phyloP scores from a whole-genome alignment of 2,797 vertebrate genomes.

The Falco novaeseelandiae region DNA sequence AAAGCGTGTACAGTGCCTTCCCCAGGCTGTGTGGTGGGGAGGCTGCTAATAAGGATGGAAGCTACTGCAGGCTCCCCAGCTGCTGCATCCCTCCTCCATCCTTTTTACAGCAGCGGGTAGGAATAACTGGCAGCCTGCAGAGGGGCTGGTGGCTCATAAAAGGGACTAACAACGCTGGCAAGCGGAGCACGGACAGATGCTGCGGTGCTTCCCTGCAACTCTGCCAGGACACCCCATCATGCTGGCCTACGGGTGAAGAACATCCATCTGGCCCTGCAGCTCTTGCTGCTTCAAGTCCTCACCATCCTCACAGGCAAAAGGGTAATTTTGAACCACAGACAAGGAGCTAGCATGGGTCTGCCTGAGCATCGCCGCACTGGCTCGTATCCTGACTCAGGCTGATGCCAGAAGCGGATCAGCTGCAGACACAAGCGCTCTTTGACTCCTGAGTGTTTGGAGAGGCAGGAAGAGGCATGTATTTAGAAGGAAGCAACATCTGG shows the following conservation, averaged over 20 bases:
- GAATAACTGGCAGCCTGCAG: not conserved
- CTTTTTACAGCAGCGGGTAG: not conserved
- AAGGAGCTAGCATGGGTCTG: fast-evolving
- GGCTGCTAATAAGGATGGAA: constrained; percentile 23
- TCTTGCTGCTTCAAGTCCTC: not conserved
- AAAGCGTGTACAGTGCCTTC: not conserved
- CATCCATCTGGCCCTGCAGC: constrained; percentile 19
- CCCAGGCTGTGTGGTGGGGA: constrained; percentile 15
- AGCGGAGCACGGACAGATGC: not conserved
- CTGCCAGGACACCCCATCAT: constrained; percentile 32
- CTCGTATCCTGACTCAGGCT: not conserved
- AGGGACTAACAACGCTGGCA: constrained; percentile 1
- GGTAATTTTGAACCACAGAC: not conserved
- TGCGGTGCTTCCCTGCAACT: not conserved
- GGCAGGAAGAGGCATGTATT: not conserved
- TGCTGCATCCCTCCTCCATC: constrained; percentile 30
- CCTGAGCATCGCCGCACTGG: fast-evolving
- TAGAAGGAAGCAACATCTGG: constrained; percentile 37
- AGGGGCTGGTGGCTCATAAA: constrained; percentile 53
- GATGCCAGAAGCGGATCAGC: not conserved
- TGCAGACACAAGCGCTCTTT: fast-evolving
- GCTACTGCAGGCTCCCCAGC: constrained; percentile 46
- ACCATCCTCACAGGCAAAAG: not conserved
- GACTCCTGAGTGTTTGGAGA: not conserved
- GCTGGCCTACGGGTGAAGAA: not conserved